phyloP scores from a whole-genome alignment of 2,113 vertebrate genomes.

The Tinamus guttatus region DNA sequence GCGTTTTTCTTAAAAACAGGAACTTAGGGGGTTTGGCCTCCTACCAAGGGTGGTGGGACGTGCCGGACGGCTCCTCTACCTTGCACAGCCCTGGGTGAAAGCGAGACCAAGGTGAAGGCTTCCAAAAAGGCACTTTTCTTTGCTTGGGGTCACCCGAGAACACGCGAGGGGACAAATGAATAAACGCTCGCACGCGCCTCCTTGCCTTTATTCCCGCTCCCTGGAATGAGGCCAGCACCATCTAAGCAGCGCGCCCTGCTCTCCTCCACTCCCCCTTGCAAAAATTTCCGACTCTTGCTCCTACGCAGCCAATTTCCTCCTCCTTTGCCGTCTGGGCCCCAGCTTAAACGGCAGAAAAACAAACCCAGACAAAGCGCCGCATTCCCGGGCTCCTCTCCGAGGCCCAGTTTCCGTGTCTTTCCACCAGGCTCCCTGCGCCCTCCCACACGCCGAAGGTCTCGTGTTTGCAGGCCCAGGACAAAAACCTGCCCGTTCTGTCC shows the following conservation, averaged over 20 bases:
- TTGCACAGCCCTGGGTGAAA: background rate
- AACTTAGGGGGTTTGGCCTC: background rate
- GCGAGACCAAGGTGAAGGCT: background rate
- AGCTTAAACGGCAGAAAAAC: background rate
- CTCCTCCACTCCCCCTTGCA: slow-evolving; percentile 38
- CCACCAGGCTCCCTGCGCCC: background rate
- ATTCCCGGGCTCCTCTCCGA: background rate
- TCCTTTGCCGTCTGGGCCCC: background rate
- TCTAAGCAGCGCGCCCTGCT: slow-evolving; percentile 30
- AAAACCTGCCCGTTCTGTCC: slow-evolving; percentile 12
- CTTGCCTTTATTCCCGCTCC: slow-evolving; percentile 46
- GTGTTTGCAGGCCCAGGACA: background rate
- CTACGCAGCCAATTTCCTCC: slow-evolving; percentile 52
- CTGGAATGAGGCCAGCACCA: slow-evolving; percentile 48
- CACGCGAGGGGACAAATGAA: slow-evolving; percentile 16
- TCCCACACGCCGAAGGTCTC: background rate
- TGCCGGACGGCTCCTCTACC: background rate
- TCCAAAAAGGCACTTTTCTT: background rate
- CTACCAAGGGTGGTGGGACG: background rate
- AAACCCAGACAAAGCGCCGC: too few relatives aligned
- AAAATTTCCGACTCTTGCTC: slow-evolving; percentile 10
- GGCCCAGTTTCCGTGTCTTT: background rate
- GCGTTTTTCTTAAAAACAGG: background rate
- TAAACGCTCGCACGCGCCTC: slow-evolving; percentile 51
- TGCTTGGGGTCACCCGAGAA: slow-evolving; percentile 19